These are phyloP conservation scores for Spodoptera exigua DNA, from an alignment of 2,888 invertebrate genomes.

Conservation along the genomic window DNA sequence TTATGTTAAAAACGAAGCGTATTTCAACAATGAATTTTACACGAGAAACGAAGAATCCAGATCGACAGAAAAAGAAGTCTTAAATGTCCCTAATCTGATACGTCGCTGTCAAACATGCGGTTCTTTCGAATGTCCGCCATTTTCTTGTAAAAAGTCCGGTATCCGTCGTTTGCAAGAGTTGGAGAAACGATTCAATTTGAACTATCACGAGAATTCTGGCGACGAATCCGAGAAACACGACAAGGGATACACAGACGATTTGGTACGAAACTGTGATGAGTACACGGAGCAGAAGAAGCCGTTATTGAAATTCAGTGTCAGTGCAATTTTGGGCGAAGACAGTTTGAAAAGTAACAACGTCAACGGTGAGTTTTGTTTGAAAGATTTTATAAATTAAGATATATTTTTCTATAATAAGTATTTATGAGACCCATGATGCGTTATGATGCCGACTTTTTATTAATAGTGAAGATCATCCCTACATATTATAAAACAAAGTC, in stretches of 20 bases:
- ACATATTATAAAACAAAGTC: no score
- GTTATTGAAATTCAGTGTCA: constrained; percentile 97
- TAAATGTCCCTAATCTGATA: constrained; percentile 78
- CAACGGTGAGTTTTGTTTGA: constrained; percentile 74
- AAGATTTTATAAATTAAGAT: no score
- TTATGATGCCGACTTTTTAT: no score
- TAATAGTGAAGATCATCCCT: no score
- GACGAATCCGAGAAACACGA: constrained; percentile 75
- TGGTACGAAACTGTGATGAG: constrained; percentile 82
- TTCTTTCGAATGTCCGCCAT: constrained; percentile 87
- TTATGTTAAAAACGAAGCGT: constrained; percentile 76
- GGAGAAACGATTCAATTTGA: constrained; percentile 81
- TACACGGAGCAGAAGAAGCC: constrained; percentile 90
- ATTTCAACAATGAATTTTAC: constrained; percentile 76
- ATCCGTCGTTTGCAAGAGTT: constrained; percentile 81
- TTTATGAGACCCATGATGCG: no score
- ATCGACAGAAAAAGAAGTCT: constrained; percentile 76
- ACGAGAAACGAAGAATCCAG: constrained; percentile 67
- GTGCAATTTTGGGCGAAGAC: constrained; percentile 94
- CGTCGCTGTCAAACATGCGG: constrained; percentile 89
- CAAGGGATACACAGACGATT: constrained; percentile 76
- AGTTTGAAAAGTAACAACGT: constrained; percentile 72
- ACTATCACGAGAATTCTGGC: constrained; percentile 82
- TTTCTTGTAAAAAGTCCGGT: constrained; percentile 83
- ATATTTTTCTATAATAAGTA: no score